Percentiles rank a stretch among this genome's conserved stretches.
These are phyloP conservation scores for Styela clava DNA, from an alignment of 23 tunicate genomes.

Conservation along the genomic window DNA sequence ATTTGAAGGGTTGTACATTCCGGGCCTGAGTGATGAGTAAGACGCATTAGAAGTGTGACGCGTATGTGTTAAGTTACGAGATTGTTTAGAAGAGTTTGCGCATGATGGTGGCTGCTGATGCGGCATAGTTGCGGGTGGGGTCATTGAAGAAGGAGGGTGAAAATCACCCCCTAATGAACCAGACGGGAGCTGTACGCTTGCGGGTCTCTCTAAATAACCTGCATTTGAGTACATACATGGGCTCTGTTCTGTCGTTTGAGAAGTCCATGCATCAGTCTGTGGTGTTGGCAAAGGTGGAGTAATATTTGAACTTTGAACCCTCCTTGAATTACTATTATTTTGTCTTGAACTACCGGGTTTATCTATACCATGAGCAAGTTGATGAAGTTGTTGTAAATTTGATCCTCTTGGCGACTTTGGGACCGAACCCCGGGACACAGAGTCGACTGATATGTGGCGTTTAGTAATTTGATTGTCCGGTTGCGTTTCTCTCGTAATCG, in stretches of 20 bases:
- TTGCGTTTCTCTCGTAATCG: not conserved
- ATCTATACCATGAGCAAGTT: constrained; percentile 38
- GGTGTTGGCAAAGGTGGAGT: constrained; percentile 1
- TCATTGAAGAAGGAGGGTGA: constrained; percentile 20
- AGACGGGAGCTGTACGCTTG: constrained; percentile 42
- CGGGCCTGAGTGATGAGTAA: constrained; percentile 2
- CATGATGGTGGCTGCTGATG: not conserved
- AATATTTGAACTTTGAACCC: not conserved
- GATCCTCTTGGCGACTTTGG: constrained; percentile 19
- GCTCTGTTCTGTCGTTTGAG: constrained; percentile 17
- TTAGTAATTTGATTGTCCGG: not conserved
- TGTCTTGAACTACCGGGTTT: not conserved
- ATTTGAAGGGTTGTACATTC: not conserved
- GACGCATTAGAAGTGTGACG: not conserved
- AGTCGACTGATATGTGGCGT: not conserved
- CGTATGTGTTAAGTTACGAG: not conserved
- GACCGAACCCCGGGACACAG: constrained; percentile 14
- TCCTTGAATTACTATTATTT: not conserved
- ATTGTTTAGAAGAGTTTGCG: not conserved
- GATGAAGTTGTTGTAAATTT: constrained; percentile 40
- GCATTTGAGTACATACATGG: constrained; percentile 32
- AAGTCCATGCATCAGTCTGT: not conserved
- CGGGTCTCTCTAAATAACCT: constrained; percentile 36
- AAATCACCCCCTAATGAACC: not conserved
- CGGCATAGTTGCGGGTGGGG: constrained; percentile 33